phyloP scores from a whole-genome alignment of 2,113 vertebrate species.

The Empidonax alnorum region DNA sequence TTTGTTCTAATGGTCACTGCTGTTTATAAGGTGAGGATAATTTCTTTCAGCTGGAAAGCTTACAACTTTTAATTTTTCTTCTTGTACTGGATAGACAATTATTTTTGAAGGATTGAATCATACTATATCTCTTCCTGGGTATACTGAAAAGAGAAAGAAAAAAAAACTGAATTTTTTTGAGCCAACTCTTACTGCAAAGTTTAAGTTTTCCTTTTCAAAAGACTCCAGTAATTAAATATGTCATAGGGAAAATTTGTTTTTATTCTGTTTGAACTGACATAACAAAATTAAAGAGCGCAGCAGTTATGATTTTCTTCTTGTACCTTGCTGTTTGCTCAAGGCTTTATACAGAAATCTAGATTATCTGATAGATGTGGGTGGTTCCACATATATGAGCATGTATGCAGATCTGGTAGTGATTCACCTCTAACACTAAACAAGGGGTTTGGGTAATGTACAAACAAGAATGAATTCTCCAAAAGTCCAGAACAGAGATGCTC shows the following conservation, averaged over 20 bases:
- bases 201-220: background rate
- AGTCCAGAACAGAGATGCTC: background rate
- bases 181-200: background rate
- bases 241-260: background rate
- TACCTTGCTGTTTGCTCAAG: background rate
- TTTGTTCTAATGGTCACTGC: background rate
- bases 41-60: background rate
- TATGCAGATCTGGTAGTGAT: background rate
- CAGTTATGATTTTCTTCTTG: background rate
- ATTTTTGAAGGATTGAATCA: background rate
- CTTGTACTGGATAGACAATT: background rate
- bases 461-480: background rate
- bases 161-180: background rate
- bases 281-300: background rate
- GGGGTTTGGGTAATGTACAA: background rate
- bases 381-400: background rate
- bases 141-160: background rate
- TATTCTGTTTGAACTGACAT: background rate
- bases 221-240: background rate
- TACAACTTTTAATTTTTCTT: background rate
- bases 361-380: background rate
- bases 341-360: background rate
- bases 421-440: background rate
- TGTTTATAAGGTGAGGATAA: background rate
- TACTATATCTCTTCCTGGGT: background rate